phyloP scores from a whole-genome alignment of 2,797 vertebrate genomes.

The Enteromius argenteus region DNA sequence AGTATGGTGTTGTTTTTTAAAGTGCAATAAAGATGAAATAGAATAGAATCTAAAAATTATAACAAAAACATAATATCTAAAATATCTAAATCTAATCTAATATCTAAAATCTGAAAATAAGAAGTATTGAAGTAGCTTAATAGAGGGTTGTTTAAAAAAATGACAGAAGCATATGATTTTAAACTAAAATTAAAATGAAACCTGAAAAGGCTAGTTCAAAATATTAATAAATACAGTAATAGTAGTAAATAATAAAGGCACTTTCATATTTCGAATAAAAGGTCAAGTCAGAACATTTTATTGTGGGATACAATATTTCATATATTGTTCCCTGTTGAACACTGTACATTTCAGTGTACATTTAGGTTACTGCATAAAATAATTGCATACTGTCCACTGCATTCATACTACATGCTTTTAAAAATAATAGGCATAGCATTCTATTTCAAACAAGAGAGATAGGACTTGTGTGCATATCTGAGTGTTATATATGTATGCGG shows the following conservation, averaged over 20 bases:
- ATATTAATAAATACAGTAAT: not conserved
- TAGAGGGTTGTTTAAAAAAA: no score
- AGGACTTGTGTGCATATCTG: not conserved
- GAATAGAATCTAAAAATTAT: not conserved
- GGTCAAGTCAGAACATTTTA: not conserved
- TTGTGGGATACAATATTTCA: not conserved
- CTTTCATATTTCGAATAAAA: not conserved
- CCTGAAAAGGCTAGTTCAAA: not conserved
- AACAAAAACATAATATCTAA: no score
- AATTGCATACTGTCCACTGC: not conserved
- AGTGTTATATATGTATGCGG: conserved; percentile 17
- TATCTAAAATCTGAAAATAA: not conserved
- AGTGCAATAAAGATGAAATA: not conserved
- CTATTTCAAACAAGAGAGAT: not conserved
- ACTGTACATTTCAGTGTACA: not conserved
- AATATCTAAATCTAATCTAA: no score
- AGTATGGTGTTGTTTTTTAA: no score
- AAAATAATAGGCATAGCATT: not conserved
- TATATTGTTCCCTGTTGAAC: not conserved
- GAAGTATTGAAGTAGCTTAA: no score
- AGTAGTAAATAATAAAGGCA: not conserved
- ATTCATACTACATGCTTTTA: not conserved
- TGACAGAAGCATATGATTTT: not conserved
- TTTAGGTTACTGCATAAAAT: not conserved
- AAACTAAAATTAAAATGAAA: not conserved